Evolutionary conservation across 2,797 vertebrate species (phyloP).

Genomic region (Geotrypetes seraphini): DNA sequence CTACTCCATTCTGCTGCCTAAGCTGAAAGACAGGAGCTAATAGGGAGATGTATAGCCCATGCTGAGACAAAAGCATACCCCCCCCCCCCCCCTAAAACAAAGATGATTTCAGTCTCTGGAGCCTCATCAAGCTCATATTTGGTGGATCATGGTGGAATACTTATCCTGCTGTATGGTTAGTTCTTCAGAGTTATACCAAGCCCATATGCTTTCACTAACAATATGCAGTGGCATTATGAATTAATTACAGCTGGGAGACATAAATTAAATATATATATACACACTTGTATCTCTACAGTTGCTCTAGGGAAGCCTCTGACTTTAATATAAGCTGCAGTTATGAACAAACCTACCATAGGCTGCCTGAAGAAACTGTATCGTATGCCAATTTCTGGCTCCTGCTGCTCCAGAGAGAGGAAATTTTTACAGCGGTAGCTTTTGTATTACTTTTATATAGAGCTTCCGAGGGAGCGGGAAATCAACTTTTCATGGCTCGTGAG

Average conservation of each 20-base stretch:
- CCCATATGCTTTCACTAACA: slow-evolving; percentile 20
- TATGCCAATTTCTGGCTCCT: slow-evolving; percentile 26
- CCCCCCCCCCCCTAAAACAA: too few species aligned
- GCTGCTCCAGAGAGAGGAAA: slow-evolving; percentile 24
- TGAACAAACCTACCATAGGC: slow-evolving; percentile 27
- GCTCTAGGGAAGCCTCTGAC: too few species aligned
- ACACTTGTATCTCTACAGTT: too few species aligned
- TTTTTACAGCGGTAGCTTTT: slow-evolving; percentile 33
- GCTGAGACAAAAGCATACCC: too few species aligned
- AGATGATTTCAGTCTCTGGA: not conserved
- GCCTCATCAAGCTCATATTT: slow-evolving; percentile 6
- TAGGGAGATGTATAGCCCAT: too few species aligned
- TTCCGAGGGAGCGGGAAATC: not conserved
- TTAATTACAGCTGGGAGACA: slow-evolving; percentile 30
- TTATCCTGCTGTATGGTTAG: slow-evolving; percentile 2
- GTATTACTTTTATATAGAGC: slow-evolving; percentile 16
- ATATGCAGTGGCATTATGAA: slow-evolving; percentile 7
- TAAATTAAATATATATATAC: too few species aligned
- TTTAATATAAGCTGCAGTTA: slow-evolving; percentile 12
- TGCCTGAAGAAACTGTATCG: slow-evolving; percentile 26
- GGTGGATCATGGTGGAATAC: not conserved
- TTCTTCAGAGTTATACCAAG: slow-evolving; percentile 12
- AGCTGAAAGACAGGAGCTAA: too few species aligned
- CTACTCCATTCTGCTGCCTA: too few species aligned
- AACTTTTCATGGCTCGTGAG: too few species aligned